A percentile compares a stretch with the other conserved stretches of the same genome.
phyloP scores from a whole-genome alignment of 2,797 vertebrate genomes.

The Mus spretus region DNA sequence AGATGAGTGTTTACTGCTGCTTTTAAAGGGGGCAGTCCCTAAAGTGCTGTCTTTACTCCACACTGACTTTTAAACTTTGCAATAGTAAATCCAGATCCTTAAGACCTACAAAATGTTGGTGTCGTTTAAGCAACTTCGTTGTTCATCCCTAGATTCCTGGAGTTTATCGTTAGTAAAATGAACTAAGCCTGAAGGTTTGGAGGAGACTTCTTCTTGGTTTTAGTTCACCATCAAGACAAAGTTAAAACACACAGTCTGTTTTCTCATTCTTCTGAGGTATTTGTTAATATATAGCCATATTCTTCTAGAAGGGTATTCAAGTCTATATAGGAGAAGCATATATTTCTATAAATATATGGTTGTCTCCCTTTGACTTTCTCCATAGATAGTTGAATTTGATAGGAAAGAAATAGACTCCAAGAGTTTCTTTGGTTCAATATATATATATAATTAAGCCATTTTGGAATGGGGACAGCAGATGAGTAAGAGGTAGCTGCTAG shows the following conservation, averaged over 20 bases:
- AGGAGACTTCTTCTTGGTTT: conserved; percentile 31
- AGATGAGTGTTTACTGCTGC: neutral
- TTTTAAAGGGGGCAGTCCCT: conserved; percentile 10
- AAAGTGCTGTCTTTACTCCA: neutral
- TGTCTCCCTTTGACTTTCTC: neutral
- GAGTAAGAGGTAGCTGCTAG: too few species aligned
- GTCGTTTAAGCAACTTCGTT: conserved; percentile 18
- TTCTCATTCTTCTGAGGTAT: conserved; percentile 49
- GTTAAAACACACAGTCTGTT: neutral
- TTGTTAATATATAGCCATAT: conserved; percentile 12
- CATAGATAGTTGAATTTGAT: neutral
- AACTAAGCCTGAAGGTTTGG: neutral
- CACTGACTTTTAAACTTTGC: conserved; percentile 31
- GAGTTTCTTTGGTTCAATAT: neutral
- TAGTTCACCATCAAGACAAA: neutral
- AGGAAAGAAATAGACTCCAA: neutral
- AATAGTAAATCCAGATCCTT: conserved; percentile 44
- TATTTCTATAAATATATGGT: neutral
- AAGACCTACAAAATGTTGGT: neutral
- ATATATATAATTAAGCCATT: too few species aligned
- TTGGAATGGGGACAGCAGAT: too few species aligned
- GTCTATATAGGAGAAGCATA: neutral
- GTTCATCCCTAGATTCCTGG: neutral
- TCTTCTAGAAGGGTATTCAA: neutral
- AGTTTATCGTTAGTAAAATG: conserved; percentile 18